A percentile compares a stretch with the other conserved stretches of the same genome.
phyloP scores from a whole-genome alignment of 2,797 vertebrate species.

The Helostoma temminkii region DNA sequence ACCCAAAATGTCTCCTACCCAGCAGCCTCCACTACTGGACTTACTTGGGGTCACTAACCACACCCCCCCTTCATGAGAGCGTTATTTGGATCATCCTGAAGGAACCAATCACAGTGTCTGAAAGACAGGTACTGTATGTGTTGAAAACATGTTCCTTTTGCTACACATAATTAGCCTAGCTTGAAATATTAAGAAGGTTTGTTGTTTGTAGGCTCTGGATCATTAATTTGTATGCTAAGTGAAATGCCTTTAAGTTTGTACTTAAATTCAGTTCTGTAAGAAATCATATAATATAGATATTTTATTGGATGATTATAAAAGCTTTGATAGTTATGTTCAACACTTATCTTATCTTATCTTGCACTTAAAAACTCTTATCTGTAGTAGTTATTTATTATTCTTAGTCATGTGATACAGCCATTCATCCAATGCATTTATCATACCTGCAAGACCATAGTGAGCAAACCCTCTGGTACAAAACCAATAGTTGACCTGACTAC shows the following conservation, averaged over 20 bases:
- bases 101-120: conserved; percentile 91
- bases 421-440: background rate
- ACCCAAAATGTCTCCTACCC: conserved; percentile 94
- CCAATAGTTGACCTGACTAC: background rate
- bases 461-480: background rate
- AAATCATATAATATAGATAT: background rate
- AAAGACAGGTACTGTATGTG: conserved; percentile 93
- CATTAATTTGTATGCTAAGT: background rate
- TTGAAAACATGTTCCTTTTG: background rate
- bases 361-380: conserved; percentile 5
- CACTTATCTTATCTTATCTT: background rate
- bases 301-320: too few species aligned
- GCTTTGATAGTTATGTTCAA: background rate
- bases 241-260: background rate
- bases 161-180: background rate
- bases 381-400: conserved; percentile 5
- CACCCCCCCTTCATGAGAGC: conserved; percentile 93
- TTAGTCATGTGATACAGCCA: background rate
- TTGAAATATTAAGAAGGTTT: background rate
- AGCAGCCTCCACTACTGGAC: conserved; percentile 93
- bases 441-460: background rate
- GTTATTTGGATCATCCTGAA: conserved; percentile 95
- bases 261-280: background rate
- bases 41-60: conserved; percentile 94
- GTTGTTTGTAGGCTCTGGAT: background rate